These are phyloP conservation scores for Papilio protenor DNA, from an alignment of 2,888 invertebrate species.

Conservation along the genomic window DNA sequence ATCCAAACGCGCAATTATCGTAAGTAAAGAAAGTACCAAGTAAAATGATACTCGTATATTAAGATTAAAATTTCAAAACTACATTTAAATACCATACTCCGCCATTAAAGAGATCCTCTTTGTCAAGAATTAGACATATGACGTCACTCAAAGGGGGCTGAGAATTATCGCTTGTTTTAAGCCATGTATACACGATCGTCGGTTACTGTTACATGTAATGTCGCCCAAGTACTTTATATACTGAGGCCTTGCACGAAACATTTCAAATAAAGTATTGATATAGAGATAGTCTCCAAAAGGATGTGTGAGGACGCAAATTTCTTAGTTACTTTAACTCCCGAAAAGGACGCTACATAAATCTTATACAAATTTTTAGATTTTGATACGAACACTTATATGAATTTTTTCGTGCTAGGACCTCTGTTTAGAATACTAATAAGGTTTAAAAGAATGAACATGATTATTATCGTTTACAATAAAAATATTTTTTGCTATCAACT, in stretches of 20 bases:
- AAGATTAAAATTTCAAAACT: conserved; percentile 1
- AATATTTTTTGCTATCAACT: background rate
- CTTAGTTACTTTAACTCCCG: too few species aligned
- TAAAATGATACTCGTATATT: too few species aligned
- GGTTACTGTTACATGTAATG: background rate
- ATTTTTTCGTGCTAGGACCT: too few species aligned
- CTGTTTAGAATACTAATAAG: too few species aligned
- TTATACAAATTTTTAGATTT: too few species aligned
- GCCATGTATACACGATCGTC: background rate
- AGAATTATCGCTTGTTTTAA: background rate
- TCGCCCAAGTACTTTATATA: background rate
- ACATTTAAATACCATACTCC: background rate
- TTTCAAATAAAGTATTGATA: too few species aligned
- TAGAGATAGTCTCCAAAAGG: background rate
- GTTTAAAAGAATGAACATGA: too few species aligned
- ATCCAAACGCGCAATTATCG: too few species aligned
- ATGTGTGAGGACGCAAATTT: background rate
- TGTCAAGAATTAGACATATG: background rate
- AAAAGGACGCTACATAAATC: too few species aligned
- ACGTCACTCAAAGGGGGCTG: background rate
- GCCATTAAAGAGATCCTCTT: background rate
- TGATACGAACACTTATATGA: too few species aligned
- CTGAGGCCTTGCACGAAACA: background rate
- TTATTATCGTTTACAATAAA: too few species aligned
- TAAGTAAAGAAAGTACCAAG: too few species aligned